Base-by-base conservation (phyloP, 2,797 vertebrate species). In the Sebastes nivosus region DNA sequence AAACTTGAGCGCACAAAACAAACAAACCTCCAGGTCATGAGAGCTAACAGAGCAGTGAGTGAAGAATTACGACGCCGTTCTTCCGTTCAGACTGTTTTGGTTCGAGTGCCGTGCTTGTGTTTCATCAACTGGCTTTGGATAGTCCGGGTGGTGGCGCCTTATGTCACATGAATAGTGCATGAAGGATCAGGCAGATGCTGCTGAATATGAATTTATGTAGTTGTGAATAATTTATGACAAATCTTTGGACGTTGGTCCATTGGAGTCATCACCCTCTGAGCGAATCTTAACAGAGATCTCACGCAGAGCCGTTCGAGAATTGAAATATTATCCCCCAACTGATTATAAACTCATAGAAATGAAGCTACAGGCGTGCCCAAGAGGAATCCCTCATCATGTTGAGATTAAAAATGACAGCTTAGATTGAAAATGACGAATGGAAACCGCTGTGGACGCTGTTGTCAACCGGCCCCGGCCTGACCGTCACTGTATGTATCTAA, bases 191-290 rank as follows among this genome's bases (percentile, higher is more conserved):
- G 86, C 92, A 93, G 94, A 93, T 94, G 93, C 82, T 84, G 77
- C 86, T 93, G 93, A 93, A 94, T 94, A 94, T 93, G 77, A 91
- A 94, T 93, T 75, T 82, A 80, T 90, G 91, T 86, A 79, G 79
- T 84, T 66, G 76, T 91, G 87, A 94, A 94, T 94, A 88, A 87
- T 89, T 91, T 83, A 90, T 77, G 71, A 59, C 66, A 79, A 81
- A 74, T 82, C 74, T 83, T 69, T 54, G 38, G 66, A 64, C 71
- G 58, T 27, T 74, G 81, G 87, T 89, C 73, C 67, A 42, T 85
- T 82, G 9, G 36, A 83, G 27, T 83, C 63, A 24, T 75, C 77
- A 61, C 66, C 46, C 46, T 80, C 55, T 76, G 20, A 80, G 25
- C 73, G 80, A 72, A 77, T 72, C 66, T 59, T 74, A 70, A 67